These are phyloP conservation scores for Potamilus streckersoni DNA, from an alignment of 1,140 invertebrate species.

Conservation along the genomic window DNA sequence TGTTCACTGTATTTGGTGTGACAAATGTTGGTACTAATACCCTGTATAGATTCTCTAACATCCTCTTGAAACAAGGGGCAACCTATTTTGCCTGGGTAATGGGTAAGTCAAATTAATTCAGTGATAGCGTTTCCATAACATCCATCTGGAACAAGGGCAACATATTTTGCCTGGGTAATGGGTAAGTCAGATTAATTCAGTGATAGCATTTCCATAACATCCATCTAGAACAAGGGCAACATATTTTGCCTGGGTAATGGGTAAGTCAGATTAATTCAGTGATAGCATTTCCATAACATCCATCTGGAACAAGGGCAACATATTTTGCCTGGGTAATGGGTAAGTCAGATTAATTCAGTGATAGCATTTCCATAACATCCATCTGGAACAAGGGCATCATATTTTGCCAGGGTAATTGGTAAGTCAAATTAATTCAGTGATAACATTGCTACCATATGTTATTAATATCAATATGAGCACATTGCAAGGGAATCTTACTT, in stretches of 20 bases:
- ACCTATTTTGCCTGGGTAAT: conserved; percentile 1
- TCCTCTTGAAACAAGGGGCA: conserved; percentile 9
- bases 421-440: not conserved
- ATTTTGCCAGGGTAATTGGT: conserved; percentile 20
- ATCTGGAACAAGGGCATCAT: too few species aligned
- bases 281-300: too few species aligned
- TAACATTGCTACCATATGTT: too few species aligned
- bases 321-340: conserved; percentile 36
- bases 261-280: conserved; percentile 7
- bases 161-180: not conserved
- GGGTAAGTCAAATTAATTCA: conserved; percentile 16
- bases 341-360: not conserved
- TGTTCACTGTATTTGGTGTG: conserved; percentile 26
- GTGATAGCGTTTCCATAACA: not conserved
- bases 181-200: conserved; percentile 17
- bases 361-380: too few species aligned
- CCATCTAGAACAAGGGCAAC: conserved; percentile 20
- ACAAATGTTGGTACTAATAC: conserved; percentile 28
- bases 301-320: conserved; percentile 5
- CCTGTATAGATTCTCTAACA: conserved; percentile 4
- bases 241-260: conserved; percentile 33
- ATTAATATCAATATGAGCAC: too few species aligned
- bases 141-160: conserved; percentile 9
- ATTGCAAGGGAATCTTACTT: too few species aligned
- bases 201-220: not conserved